phyloP scores from a whole-genome alignment of 2,113 vertebrate species.

The Phalacrocorax pelagicus region DNA sequence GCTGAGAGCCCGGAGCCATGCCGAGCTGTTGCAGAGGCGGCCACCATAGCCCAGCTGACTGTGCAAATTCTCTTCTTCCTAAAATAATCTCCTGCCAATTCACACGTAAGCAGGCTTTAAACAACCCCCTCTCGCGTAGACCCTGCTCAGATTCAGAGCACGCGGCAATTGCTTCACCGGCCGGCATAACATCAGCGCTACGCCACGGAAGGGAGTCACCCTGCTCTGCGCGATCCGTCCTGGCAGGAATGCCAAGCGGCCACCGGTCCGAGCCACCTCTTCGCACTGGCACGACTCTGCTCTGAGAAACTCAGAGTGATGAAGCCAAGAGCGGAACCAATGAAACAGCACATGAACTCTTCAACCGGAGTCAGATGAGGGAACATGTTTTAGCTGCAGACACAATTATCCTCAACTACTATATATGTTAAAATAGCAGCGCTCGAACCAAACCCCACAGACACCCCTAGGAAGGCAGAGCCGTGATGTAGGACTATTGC shows the following conservation, averaged over 20 bases:
- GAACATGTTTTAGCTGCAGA: not conserved
- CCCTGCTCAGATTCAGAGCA: not conserved
- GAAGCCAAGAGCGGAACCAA: not conserved
- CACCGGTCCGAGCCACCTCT: not conserved
- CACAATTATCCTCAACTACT: not conserved
- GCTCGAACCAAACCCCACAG: not conserved
- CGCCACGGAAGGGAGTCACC: not conserved
- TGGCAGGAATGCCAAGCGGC: not conserved
- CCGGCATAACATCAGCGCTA: rapidly evolving
- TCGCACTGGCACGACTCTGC: not conserved
- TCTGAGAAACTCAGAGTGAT: not conserved
- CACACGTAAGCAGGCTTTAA: not conserved
- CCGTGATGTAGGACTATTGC: not conserved
- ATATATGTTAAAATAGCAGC: not conserved
- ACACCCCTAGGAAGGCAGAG: not conserved
- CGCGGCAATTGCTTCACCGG: not conserved
- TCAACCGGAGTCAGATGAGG: not conserved
- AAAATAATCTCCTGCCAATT: not conserved
- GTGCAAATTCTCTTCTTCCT: not conserved
- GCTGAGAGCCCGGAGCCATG: not conserved
- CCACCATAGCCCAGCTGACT: not conserved
- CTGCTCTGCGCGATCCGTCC: not conserved
- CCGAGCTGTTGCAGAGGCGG: not conserved
- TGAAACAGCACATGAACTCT: conserved; percentile 2
- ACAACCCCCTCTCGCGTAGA: not conserved